These are phyloP conservation scores for Barypeithes pellucidus DNA, from an alignment of 2,888 invertebrate genomes.

Conservation along the genomic window DNA sequence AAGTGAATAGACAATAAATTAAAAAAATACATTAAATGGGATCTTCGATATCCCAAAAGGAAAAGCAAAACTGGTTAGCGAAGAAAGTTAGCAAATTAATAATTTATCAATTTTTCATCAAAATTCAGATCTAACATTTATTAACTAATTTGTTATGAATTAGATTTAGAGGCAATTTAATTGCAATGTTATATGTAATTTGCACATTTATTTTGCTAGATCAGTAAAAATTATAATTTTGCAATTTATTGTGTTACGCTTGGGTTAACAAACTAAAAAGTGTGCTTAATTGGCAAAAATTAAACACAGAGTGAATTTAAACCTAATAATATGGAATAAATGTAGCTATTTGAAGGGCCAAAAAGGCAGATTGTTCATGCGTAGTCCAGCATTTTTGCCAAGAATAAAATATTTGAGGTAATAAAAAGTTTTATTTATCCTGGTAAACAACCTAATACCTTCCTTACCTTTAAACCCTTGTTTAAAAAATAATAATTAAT, in stretches of 20 bases:
- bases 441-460: no score
- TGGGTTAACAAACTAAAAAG: constrained; percentile 10
- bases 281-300: constrained; percentile 17
- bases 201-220: constrained; percentile 17
- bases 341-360: no score
- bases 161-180: constrained; percentile 4
- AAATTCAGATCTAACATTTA: constrained; percentile 4
- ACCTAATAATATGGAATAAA: no score
- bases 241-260: constrained; percentile 15
- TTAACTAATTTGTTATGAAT: neutral
- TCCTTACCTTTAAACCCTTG: no score
- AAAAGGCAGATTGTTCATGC: no score
- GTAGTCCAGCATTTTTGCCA: no score
- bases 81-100: constrained; percentile 11
- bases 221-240: constrained; percentile 25
- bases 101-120: constrained; percentile 3
- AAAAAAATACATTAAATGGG: neutral
- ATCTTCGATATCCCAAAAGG: neutral
- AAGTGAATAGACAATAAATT: neutral
- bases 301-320: neutral
- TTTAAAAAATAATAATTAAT: no score
- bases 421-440: no score
- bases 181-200: constrained; percentile 3
- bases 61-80: constrained; percentile 17
- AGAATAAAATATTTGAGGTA: no score